Evolutionary conservation across 1,140 invertebrate genomes (phyloP).

Genomic region (Aphaenogaster floridana): DNA sequence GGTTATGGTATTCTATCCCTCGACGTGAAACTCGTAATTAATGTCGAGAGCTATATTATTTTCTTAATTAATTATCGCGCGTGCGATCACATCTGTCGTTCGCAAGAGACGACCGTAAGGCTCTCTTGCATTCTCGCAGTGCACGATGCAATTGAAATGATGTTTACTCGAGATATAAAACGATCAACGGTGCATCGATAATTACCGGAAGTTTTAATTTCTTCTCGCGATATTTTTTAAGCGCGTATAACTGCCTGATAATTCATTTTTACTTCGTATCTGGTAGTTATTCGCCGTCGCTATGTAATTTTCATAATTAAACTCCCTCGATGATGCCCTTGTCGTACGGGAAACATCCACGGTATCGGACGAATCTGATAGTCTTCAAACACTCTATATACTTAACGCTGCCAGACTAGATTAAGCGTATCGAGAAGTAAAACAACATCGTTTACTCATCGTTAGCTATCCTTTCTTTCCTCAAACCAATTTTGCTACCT

Average conservation of each 20-base stretch:
- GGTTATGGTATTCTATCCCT: neutral
- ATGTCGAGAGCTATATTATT: constrained; percentile 9
- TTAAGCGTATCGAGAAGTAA: constrained; percentile 10
- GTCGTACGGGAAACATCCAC: neutral
- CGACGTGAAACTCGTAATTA: neutral
- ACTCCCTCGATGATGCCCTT: neutral
- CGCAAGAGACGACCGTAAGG: too few relatives aligned
- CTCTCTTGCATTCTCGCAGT: neutral
- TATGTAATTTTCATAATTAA: constrained; percentile 58
- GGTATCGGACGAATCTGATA: constrained; percentile 4
- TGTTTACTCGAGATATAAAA: constrained; percentile 19
- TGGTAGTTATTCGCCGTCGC: constrained; percentile 16
- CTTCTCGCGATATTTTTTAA: constrained; percentile 14
- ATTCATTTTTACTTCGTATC: constrained; percentile 34
- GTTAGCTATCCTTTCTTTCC: neutral
- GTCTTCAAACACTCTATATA: neutral
- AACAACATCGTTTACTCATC: neutral
- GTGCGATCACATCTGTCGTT: constrained; percentile 7
- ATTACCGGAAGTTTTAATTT: constrained; percentile 30
- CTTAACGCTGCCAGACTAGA: neutral
- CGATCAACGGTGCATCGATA: constrained; percentile 5
- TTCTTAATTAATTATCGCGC: constrained; percentile 40
- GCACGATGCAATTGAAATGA: constrained; percentile 14
- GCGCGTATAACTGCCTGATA: neutral
- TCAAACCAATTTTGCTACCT: neutral